A percentile compares a stretch with the other conserved stretches of the same genome.
Conservation (phyloP, 2,113 vertebrate species). For the Pantherophis guttatus region DNA sequence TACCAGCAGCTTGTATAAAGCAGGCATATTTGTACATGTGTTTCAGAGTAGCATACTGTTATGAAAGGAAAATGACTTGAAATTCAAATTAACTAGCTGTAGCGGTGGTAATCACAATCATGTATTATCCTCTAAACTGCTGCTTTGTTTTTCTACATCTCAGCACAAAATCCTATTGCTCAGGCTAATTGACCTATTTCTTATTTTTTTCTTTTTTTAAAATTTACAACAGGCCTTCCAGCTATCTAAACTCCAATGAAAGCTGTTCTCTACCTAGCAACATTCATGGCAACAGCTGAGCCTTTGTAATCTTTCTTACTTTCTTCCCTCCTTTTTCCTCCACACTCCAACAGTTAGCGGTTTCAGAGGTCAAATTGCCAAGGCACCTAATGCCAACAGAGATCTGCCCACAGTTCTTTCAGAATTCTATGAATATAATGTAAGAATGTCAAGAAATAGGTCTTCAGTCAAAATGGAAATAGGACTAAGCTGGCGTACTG, state of each 20-base stretch:
- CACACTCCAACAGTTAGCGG: not conserved
- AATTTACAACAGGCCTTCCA: conserved; percentile 13
- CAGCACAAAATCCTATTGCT: not conserved
- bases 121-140: not conserved
- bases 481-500: not conserved
- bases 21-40: not conserved
- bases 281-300: not conserved
- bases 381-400: fast-evolving
- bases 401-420: not conserved
- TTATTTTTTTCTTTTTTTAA: conserved; percentile 6
- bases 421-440: conserved; percentile 15
- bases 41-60: not conserved
- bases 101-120: not conserved
- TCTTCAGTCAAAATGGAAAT: not conserved
- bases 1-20: not conserved
- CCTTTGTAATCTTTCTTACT: not conserved
- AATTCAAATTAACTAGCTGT: not conserved
- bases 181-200: conserved; percentile 30
- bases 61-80: not conserved
- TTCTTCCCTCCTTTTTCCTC: not conserved
- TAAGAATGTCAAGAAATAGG: not conserved
- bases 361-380: conserved; percentile 25
- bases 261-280: not conserved
- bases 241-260: not conserved
- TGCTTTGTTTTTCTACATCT: not conserved